phyloP scores from a whole-genome alignment of 2,888 invertebrate species.

The Idaea biselata region DNA sequence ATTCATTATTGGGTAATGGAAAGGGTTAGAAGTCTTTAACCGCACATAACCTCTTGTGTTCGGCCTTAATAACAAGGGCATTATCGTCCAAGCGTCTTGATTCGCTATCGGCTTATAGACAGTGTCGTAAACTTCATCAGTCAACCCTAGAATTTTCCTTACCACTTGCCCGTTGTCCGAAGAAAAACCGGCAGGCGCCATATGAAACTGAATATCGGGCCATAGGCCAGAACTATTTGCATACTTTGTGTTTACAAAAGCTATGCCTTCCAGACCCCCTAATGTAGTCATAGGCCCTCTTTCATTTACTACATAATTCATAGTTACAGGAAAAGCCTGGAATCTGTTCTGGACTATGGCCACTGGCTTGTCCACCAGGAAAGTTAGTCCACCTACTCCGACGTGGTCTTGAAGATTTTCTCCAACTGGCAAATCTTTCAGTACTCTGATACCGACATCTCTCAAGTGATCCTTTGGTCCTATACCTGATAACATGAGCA shows the following conservation, averaged over 20 bases:
- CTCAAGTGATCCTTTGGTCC: conserved; percentile 86
- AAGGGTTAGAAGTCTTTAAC: conserved; percentile 90
- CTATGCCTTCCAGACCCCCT: conserved; percentile 93
- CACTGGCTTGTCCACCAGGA: conserved; percentile 90
- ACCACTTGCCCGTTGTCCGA: conserved; percentile 89
- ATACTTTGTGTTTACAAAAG: conserved; percentile 91
- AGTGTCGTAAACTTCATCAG: conserved; percentile 88
- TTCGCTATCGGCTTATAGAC: conserved; percentile 91
- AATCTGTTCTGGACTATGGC: conserved; percentile 90
- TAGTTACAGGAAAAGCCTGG: conserved; percentile 88
- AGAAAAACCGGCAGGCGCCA: conserved; percentile 93
- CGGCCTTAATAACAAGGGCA: conserved; percentile 91
- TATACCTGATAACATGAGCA: conserved; percentile 94
- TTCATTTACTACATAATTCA: conserved; percentile 89
- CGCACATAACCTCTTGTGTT: conserved; percentile 89
- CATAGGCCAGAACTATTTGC: conserved; percentile 88
- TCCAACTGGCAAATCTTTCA: conserved; percentile 88
- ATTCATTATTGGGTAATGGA: conserved; percentile 92
- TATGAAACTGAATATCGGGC: conserved; percentile 95
- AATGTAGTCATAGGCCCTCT: conserved; percentile 92
- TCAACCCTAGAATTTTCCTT: conserved; percentile 88
- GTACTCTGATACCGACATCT: conserved; percentile 85
- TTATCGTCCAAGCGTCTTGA: conserved; percentile 90
- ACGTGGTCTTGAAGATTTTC: conserved; percentile 94
- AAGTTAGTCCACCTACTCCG: conserved; percentile 90